phyloP scores from a whole-genome alignment of 2,113 vertebrate species.

The Puntigrus tetrazona region DNA sequence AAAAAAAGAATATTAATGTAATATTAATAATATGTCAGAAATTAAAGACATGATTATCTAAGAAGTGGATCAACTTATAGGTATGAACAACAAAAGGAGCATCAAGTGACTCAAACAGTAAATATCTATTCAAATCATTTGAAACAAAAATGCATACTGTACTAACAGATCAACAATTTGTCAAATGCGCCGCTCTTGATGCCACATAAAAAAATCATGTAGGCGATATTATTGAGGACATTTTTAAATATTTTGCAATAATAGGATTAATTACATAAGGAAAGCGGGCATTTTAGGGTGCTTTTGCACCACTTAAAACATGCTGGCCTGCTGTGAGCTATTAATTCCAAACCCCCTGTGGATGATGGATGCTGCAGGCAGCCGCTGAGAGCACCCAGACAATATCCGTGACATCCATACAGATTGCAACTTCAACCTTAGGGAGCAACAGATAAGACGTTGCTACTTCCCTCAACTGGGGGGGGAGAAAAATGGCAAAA shows the following conservation, averaged over 20 bases:
- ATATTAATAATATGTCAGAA: background rate
- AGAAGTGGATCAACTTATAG: background rate
- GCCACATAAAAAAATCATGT: too few relatives aligned
- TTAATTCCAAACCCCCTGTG: constrained; percentile 52
- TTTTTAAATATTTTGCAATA: constrained; percentile 26
- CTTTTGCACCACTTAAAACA: constrained; percentile 36
- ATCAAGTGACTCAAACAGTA: background rate
- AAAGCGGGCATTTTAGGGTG: constrained; percentile 25
- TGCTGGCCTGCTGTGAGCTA: constrained; percentile 41
- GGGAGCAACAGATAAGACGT: constrained; percentile 21
- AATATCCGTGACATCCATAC: constrained; percentile 46
- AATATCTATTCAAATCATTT: background rate
- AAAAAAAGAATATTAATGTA: too few relatives aligned
- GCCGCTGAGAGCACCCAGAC: constrained; percentile 36
- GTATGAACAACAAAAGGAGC: background rate
- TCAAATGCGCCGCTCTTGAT: background rate
- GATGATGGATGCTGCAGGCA: constrained; percentile 53
- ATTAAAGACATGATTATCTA: background rate
- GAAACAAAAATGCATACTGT: background rate
- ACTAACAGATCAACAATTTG: background rate
- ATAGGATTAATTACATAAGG: constrained; percentile 39
- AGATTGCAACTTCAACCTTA: constrained; percentile 34
- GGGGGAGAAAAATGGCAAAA: background rate
- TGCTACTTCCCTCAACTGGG: background rate
- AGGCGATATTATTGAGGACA: background rate